Evolutionary conservation across 1,140 invertebrate genomes (phyloP), one percentile per base, ranked within the genome.

Genomic region (Bombus sibiricus): DNA sequence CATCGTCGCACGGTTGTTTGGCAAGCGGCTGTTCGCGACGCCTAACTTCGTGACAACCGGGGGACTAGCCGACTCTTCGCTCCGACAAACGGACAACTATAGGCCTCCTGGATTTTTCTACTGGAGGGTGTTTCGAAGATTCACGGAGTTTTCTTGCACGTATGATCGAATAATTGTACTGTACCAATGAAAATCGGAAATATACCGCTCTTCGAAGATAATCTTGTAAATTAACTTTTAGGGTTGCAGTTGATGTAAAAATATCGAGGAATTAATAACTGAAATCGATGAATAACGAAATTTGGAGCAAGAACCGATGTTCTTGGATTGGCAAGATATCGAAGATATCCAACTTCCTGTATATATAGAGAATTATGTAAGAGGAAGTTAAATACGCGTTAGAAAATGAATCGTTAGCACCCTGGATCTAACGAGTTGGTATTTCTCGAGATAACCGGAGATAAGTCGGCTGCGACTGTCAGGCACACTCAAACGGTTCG

Each of bases 1-100:
- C 89, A 79, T 87, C 81, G 85, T 59, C 81, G 85, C 81, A 74
- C 74, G 85, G 37, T 59, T 76, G 79, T 86, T 69, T 76, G 80
- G 47, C 79, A 62, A 86, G 32, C 84, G 69, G 68, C 69, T 43
- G 68, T 71, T 41, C 66, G 64, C 75, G 68, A 85, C 77, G 62
- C 43, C 57, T 43, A 28, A 57, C 68, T 53, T 25, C 39, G 32
- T 32, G 37, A 43, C 39, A 18, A 59, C 68, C 79, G 47, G 53
- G 43, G 28, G 47, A 53, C 13, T 53, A 34, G n/a, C 43, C 69
- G 47, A 64, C 62, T 25, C 47, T 43, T 22, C 81, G 72, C 53
- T 37, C 22, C 72, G 53, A n/a, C 34, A 71, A 12, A 25, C 73
- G 41, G 41, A 22, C 43, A 47, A 2, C 22, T 34, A 13, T 53